Conservation (phyloP, 1,140 invertebrate genomes). For the Microplitis demolitor region DNA sequence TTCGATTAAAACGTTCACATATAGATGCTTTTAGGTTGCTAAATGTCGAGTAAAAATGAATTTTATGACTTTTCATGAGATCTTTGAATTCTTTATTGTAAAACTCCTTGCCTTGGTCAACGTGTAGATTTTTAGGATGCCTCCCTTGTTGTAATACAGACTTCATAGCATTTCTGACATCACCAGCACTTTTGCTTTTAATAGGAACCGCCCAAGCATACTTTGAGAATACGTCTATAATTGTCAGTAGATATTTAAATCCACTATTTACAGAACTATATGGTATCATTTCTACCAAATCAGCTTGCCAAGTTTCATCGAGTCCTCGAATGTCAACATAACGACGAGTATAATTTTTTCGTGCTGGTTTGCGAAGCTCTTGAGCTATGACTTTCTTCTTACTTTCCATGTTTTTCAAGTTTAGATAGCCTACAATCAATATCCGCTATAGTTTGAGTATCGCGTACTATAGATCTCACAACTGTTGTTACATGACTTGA, state of each 20-base stretch:
- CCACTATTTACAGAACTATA: not conserved
- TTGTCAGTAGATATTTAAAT: conserved; percentile 8
- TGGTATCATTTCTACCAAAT: no score
- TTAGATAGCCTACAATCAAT: not conserved
- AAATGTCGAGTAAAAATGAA: conserved; percentile 21
- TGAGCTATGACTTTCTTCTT: not conserved
- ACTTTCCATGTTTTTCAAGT: not conserved
- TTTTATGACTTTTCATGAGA: no score
- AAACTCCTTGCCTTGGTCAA: not conserved
- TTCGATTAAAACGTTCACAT: conserved; percentile 55
- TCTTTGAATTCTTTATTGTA: not conserved
- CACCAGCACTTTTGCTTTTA: conserved; percentile 20
- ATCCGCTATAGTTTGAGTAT: not conserved
- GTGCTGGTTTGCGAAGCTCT: no score
- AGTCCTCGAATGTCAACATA: no score
- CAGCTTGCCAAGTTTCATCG: no score
- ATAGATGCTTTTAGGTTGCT: conserved; percentile 51
- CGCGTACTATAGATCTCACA: not conserved
- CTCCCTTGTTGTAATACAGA: not conserved
- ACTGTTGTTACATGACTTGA: not conserved
- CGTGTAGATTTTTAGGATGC: not conserved
- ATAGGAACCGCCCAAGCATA: conserved; percentile 33
- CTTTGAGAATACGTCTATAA: conserved; percentile 23
- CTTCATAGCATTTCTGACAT: not conserved
- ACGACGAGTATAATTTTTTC: no score